Percentiles rank a stretch among this genome's conserved stretches.
phyloP scores from a whole-genome alignment of 2,888 invertebrate genomes.

The Oscheius onirici region DNA sequence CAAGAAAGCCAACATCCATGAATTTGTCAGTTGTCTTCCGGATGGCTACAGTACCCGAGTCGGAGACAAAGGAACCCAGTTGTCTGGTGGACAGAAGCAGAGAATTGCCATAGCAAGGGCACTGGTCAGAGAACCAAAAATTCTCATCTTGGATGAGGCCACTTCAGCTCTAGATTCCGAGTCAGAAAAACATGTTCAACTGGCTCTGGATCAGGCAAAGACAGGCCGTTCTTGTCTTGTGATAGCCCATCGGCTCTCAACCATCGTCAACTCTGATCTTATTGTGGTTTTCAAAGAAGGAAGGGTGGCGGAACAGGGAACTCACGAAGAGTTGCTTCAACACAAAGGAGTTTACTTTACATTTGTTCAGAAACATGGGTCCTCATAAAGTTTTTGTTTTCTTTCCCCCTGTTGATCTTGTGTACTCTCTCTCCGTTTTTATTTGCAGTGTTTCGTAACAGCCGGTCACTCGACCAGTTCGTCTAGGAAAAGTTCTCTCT shows the following conservation, averaged over 20 bases:
- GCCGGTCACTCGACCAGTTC: no score
- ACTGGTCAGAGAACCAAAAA: conserved; percentile 72
- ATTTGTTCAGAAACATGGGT: conserved; percentile 71
- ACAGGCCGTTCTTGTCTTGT: conserved; percentile 74
- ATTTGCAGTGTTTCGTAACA: no score
- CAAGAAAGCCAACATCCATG: conserved; percentile 73
- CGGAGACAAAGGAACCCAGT: conserved; percentile 70
- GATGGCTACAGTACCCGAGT: conserved; percentile 38
- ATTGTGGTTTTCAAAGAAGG: conserved; percentile 66
- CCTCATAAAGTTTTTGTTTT: no score
- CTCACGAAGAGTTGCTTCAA: conserved; percentile 78
- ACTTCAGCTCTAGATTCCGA: conserved; percentile 74
- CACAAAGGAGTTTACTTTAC: conserved; percentile 79
- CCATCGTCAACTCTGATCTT: conserved; percentile 72
- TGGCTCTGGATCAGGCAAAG: conserved; percentile 77
- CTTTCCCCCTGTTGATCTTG: no score
- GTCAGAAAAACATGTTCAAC: conserved; percentile 73
- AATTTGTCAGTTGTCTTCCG: conserved; percentile 73
- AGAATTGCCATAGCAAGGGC: conserved; percentile 74
- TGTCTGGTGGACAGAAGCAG: conserved; percentile 74
- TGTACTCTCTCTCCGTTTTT: no score
- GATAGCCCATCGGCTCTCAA: conserved; percentile 75
- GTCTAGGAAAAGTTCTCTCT: background rate
- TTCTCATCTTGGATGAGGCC: conserved; percentile 72
- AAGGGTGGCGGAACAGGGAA: conserved; percentile 79